Percentiles rank a stretch among this genome's conserved stretches.
These are phyloP conservation scores for Rousettus leschenaultii DNA, from an alignment of 2,113 vertebrate species.

Conservation along the genomic window DNA sequence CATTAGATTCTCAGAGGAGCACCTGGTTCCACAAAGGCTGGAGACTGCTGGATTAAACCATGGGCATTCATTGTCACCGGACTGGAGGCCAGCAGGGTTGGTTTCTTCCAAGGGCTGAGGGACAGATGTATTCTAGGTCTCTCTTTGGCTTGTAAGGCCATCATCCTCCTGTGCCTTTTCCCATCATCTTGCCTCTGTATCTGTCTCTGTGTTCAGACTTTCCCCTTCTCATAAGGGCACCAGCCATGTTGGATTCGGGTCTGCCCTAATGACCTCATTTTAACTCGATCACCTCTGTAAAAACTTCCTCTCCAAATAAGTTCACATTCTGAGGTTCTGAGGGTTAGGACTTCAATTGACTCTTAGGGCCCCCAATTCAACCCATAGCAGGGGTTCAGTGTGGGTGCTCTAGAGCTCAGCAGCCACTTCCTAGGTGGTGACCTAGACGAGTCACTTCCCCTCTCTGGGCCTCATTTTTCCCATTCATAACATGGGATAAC, in stretches of 20 bases:
- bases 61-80: too few relatives aligned
- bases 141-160: not conserved
- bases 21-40: too few relatives aligned
- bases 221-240: not conserved
- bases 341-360: not conserved
- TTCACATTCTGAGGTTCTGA: not conserved
- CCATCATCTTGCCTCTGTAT: not conserved
- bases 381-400: not conserved
- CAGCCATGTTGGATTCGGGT: not conserved
- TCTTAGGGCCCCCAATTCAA: not conserved
- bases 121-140: not conserved
- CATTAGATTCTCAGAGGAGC: too few relatives aligned
- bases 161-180: not conserved
- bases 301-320: not conserved
- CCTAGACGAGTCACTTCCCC: not conserved
- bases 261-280: not conserved
- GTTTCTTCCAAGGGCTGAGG: not conserved
- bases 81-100: not conserved
- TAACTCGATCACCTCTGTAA: not conserved
- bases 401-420: not conserved
- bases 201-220: not conserved
- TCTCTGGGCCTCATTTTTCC: not conserved
- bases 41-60: not conserved
- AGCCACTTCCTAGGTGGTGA: not conserved
- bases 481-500: not conserved